Evolutionary conservation across 2,888 invertebrate genomes (phyloP).

Genomic region (Clitarchus hookeri): DNA sequence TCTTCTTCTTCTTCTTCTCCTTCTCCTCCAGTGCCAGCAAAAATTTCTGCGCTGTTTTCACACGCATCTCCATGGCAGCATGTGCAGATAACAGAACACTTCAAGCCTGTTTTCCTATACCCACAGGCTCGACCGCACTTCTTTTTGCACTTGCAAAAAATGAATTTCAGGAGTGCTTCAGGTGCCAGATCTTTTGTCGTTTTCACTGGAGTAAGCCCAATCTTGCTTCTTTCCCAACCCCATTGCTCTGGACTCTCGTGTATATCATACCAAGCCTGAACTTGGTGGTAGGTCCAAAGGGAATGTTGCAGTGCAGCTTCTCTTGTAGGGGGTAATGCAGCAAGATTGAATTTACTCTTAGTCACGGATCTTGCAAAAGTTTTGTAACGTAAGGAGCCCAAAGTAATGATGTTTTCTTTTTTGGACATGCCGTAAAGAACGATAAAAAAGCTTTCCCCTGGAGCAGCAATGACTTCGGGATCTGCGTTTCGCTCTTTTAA

Average conservation of each 20-base stretch:
- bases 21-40: too few relatives aligned
- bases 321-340: slow-evolving; percentile 31
- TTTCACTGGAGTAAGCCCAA: too few relatives aligned
- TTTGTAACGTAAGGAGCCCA: background rate
- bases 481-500: background rate
- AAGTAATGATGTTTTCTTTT: too few relatives aligned
- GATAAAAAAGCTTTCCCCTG: too few relatives aligned
- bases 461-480: too few relatives aligned
- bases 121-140: slow-evolving; percentile 31
- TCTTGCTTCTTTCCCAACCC: too few relatives aligned
- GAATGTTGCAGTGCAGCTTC: slow-evolving; percentile 44
- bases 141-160: slow-evolving; percentile 24
- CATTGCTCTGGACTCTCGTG: too few relatives aligned
- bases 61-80: too few relatives aligned
- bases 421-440: too few relatives aligned
- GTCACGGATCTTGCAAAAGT: slow-evolving; percentile 36
- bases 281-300: slow-evolving; percentile 43
- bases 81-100: slow-evolving; percentile 32
- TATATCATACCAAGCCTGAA: slow-evolving; percentile 41
- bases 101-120: slow-evolving; percentile 34
- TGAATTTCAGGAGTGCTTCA: slow-evolving; percentile 38
- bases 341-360: slow-evolving; percentile 42
- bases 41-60: too few relatives aligned
- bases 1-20: too few relatives aligned
- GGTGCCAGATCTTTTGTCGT: background rate